Base-by-base conservation (phyloP, 2,888 invertebrate genomes). In the Drosophila nr. perissopoda region DNA sequence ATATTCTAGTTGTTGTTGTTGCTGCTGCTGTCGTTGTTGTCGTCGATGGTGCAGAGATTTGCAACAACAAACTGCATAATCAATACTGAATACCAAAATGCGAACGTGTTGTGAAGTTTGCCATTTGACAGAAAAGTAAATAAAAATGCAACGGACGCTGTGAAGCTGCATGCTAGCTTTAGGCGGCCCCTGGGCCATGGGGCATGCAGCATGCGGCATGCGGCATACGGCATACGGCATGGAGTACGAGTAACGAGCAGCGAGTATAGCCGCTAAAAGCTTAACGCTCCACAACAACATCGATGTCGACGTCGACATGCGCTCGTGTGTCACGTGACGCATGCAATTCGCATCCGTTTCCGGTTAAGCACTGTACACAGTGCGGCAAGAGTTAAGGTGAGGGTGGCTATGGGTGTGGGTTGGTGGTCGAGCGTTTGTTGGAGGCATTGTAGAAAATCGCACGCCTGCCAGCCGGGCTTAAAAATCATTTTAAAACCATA, bases 341-440 rank as follows among this genome's bases (percentile, higher is more conserved):
- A 89, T 91, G 91, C 92, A 91, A 92, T 91, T 91, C 91, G 91
- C 92, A 91, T 91, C 91, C 92, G 91, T 86, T 91, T 88, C 92
- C 91, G 92, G 92, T 90, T 71, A 85, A 81, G 73, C 74, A 74
- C 81, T 61, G 82, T 65, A 74, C 67, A 69, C 52, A 63, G 67
- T 46, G 27, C 61, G 49, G 48, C 65, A 46, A 29, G 18, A 25
- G 31, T 36, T 10, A 27, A 53, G 54, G 42, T 54, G 54, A 18
- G 29, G 21, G 48, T 18, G 36, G n/a, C 34, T 6, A 8, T 3
- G 13, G 27, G 31, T 13, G 31, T 27, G 46, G 38, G 66, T 33
- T 46, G 52, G 34, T 38, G 53, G 18, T 59, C 48, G 48, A 27
- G 33, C 46, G 59, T 46, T 59, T 53, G 38, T 34, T 56, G 33